A percentile compares a stretch with the other conserved stretches of the same genome.
These are phyloP conservation scores for Heliconius hermathena DNA, from an alignment of 1,140 invertebrate genomes.

Conservation along the genomic window DNA sequence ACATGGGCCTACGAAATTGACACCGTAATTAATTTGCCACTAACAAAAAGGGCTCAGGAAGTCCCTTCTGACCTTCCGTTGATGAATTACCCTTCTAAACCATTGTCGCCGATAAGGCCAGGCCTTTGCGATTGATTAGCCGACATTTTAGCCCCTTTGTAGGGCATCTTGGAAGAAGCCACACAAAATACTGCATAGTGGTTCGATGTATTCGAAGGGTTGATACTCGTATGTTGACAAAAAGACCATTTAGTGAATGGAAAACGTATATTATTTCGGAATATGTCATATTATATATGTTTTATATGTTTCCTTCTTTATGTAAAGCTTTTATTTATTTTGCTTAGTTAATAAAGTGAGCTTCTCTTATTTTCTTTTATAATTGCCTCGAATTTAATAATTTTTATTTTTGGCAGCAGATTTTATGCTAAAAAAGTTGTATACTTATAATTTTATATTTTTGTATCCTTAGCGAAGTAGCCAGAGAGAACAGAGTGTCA, in stretches of 20 bases:
- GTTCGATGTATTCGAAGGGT: neutral
- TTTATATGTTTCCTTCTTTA: neutral
- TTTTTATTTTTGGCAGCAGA: too few relatives aligned
- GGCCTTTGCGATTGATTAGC: constrained; percentile 74
- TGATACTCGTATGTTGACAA: constrained; percentile 4
- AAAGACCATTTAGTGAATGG: neutral
- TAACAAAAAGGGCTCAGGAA: constrained; percentile 63
- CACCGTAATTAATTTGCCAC: constrained; percentile 65
- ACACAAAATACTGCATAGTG: constrained; percentile 43
- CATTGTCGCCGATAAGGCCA: constrained; percentile 61
- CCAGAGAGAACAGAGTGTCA: too few relatives aligned
- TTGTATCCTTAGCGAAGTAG: too few relatives aligned
- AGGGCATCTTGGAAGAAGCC: constrained; percentile 64
- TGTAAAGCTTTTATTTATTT: neutral
- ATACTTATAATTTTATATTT: too few relatives aligned
- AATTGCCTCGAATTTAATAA: too few relatives aligned
- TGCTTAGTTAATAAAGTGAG: neutral
- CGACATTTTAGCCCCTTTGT: constrained; percentile 68
- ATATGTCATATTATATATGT: neutral
- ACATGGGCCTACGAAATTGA: constrained; percentile 48
- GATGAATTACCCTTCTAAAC: constrained; percentile 65
- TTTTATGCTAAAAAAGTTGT: too few relatives aligned
- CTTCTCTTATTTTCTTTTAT: too few relatives aligned
- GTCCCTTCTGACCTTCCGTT: constrained; percentile 57
- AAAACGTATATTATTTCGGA: neutral